A percentile compares a stretch with the other conserved stretches of the same genome.
phyloP scores from a whole-genome alignment of 2,113 vertebrate genomes.

The Suricata suricatta region DNA sequence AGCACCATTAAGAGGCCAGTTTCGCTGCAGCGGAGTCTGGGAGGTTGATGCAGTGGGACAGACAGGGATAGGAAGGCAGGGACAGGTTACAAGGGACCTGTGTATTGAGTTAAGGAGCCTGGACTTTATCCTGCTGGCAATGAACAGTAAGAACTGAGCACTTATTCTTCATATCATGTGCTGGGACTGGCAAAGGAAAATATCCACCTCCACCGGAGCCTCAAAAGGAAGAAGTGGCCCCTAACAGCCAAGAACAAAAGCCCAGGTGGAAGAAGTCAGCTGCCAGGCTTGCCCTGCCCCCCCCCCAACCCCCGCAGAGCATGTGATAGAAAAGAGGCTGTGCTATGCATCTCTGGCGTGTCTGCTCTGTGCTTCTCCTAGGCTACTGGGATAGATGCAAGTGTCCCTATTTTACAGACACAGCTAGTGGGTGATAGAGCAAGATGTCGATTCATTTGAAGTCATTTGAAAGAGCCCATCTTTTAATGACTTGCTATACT shows the following conservation, averaged over 20 bases:
- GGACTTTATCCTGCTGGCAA: neutral
- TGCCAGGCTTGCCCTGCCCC: neutral
- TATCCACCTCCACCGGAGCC: neutral
- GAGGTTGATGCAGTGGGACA: too few relatives aligned
- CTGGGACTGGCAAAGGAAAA: neutral
- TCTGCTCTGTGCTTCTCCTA: neutral
- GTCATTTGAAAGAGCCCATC: neutral
- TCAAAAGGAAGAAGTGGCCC: neutral
- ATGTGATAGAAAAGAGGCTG: neutral
- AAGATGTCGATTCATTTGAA: neutral
- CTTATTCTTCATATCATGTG: neutral
- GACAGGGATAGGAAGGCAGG: neutral
- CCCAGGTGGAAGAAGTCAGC: neutral
- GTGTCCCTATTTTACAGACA: neutral
- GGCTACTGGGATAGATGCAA: neutral
- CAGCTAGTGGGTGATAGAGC: neutral
- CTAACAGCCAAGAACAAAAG: neutral
- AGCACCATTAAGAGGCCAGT: neutral
- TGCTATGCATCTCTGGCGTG: rapidly evolving
- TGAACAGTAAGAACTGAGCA: neutral
- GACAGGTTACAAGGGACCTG: neutral
- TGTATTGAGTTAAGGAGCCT: neutral
- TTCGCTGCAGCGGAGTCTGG: neutral
- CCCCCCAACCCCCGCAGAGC: neutral
- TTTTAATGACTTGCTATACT: neutral